Evolutionary conservation across 1,140 invertebrate species (phyloP).

Genomic region (Batillaria attramentaria): DNA sequence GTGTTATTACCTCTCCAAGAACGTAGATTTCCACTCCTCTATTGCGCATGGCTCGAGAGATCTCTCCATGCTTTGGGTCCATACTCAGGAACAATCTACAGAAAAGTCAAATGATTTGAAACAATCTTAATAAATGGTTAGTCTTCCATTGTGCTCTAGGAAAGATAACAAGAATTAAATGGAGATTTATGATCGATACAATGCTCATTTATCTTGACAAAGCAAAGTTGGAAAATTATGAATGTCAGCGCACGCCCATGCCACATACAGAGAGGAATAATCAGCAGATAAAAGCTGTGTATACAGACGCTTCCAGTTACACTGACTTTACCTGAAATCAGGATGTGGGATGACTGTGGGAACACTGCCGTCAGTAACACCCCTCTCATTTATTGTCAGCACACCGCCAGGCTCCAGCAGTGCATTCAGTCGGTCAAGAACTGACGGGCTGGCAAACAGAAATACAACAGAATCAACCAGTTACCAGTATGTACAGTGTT

Average conservation of each 20-base stretch:
- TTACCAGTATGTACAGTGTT: too few relatives aligned
- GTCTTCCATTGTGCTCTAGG: too few relatives aligned
- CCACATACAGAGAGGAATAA: background rate
- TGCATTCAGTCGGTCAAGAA: constrained; percentile 96
- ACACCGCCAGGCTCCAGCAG: constrained; percentile 94
- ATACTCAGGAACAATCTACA: constrained; percentile 91
- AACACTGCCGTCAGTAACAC: constrained; percentile 81
- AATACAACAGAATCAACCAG: background rate
- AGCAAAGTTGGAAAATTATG: too few relatives aligned
- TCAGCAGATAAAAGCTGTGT: background rate
- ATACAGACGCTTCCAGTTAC: too few relatives aligned
- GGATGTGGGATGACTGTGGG: constrained; percentile 87
- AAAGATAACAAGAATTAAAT: too few relatives aligned
- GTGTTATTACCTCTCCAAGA: constrained; percentile 69
- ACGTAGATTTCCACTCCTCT: constrained; percentile 94
- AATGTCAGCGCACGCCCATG: too few relatives aligned
- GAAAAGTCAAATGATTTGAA: constrained; percentile 17
- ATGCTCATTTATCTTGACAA: too few relatives aligned
- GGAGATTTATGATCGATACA: too few relatives aligned
- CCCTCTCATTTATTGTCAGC: constrained; percentile 92
- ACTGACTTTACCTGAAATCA: constrained; percentile 82
- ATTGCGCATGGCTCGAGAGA: constrained; percentile 98
- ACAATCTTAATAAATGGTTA: background rate
- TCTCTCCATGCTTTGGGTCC: constrained; percentile 92
- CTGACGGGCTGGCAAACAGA: constrained; percentile 81